These are phyloP conservation scores for Daboia siamensis DNA, from an alignment of 2,113 vertebrate genomes.

Conservation along the genomic window DNA sequence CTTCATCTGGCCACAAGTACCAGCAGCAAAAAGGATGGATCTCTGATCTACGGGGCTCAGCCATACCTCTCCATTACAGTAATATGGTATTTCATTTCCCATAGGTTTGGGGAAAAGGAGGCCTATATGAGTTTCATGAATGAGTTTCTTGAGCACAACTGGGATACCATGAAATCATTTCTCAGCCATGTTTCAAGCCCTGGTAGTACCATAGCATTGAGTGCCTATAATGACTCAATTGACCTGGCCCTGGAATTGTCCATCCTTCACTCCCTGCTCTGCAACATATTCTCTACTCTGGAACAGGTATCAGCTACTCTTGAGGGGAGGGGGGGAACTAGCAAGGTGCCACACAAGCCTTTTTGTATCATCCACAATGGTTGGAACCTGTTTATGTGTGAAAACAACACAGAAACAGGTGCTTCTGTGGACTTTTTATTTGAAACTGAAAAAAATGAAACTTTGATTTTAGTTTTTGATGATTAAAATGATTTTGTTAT, in stretches of 20 bases:
- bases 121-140: conserved; percentile 98
- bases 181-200: conserved; percentile 78
- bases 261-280: conserved; percentile 86
- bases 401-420: neutral
- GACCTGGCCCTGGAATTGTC: conserved; percentile 89
- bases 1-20: neutral
- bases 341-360: neutral
- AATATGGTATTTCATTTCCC: fast-evolving
- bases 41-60: neutral
- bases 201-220: conserved; percentile 68
- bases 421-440: neutral
- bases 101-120: conserved; percentile 94
- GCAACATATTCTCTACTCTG: conserved; percentile 80
- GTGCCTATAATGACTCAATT: conserved; percentile 80
- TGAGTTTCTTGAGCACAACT: conserved; percentile 82
- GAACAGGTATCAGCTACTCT: conserved; percentile 73
- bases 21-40: neutral
- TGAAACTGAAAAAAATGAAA: neutral
- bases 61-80: neutral
- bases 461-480: neutral
- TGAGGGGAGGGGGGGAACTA: fast-evolving
- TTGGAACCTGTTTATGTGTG: neutral
- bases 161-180: conserved; percentile 80
- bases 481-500: neutral
- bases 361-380: neutral